Percentiles rank a stretch among this genome's conserved stretches.
phyloP scores from a whole-genome alignment of 2,888 invertebrate genomes.

The Neoscelio sp. region DNA sequence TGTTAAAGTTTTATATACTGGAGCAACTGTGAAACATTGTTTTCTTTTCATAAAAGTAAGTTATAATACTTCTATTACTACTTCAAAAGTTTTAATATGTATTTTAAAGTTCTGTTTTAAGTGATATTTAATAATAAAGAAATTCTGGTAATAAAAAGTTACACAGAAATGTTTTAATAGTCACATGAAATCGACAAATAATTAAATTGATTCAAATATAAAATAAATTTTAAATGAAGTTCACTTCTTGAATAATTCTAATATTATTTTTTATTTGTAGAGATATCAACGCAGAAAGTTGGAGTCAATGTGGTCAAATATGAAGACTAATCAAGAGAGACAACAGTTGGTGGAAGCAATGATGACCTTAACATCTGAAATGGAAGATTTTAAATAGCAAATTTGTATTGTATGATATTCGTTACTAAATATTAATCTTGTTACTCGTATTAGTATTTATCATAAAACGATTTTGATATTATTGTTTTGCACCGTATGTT shows the following conservation, averaged over 20 bases:
- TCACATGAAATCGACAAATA: no score
- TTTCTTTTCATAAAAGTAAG: conserved; percentile 87
- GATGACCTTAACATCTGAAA: conserved; percentile 78
- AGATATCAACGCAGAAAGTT: conserved; percentile 88
- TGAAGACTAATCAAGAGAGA: conserved; percentile 86
- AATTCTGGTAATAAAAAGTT: no score
- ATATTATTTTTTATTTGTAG: conserved; percentile 76
- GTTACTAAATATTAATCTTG: no score
- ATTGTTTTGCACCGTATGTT: no score
- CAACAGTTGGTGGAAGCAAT: conserved; percentile 84
- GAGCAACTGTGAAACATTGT: conserved; percentile 92
- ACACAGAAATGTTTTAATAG: no score
- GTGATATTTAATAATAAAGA: no score
- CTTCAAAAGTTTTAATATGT: conserved; percentile 7
- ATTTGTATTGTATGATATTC: neutral
- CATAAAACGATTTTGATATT: no score
- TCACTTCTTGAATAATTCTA: neutral
- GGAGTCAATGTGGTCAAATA: conserved; percentile 86
- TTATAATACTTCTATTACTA: neutral
- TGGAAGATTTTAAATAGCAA: conserved; percentile 77
- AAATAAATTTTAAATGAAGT: no score
- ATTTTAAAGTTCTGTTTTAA: neutral
- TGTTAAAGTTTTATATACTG: conserved; percentile 88
- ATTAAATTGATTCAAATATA: no score
- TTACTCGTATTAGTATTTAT: no score